Conservation (phyloP, 2,113 vertebrate species). For the Pygoscelis antarcticus region DNA sequence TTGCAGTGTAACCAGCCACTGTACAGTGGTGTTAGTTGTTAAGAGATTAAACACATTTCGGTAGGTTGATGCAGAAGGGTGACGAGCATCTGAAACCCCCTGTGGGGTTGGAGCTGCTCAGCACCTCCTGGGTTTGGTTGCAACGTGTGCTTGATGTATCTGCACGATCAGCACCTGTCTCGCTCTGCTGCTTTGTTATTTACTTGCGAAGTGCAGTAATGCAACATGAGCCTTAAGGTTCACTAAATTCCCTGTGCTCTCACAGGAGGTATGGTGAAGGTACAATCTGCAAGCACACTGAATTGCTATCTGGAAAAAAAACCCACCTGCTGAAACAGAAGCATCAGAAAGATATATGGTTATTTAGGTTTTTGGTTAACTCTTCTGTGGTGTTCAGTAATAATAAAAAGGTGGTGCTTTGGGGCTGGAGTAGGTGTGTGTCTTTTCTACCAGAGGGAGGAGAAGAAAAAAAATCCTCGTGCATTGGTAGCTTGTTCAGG, state of each 20-base stretch:
- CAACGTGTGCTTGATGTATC: fast-evolving
- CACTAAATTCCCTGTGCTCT: not conserved
- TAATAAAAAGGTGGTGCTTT: not conserved
- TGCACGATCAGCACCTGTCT: not conserved
- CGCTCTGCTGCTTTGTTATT: not conserved
- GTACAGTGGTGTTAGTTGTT: too few relatives aligned
- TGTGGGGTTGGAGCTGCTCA: not conserved
- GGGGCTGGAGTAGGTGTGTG: not conserved
- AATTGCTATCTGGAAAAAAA: not conserved
- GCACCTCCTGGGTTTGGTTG: not conserved
- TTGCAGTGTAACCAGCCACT: not conserved
- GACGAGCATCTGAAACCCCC: not conserved
- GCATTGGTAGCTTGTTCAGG: not conserved
- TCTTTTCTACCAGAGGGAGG: fast-evolving
- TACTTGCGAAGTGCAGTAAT: not conserved
- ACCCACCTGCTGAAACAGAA: not conserved
- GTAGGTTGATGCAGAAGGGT: not conserved
- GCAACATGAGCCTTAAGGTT: not conserved
- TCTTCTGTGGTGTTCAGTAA: not conserved
- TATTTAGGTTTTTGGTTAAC: not conserved
- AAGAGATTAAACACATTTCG: not conserved
- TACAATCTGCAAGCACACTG: not conserved
- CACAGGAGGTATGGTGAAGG: not conserved
- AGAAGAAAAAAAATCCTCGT: not conserved
- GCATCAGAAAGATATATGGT: not conserved